Percentiles rank a stretch among this genome's conserved stretches.
Conservation (phyloP, 2,797 vertebrate genomes). For the Crypturellus tataupa region DNA sequence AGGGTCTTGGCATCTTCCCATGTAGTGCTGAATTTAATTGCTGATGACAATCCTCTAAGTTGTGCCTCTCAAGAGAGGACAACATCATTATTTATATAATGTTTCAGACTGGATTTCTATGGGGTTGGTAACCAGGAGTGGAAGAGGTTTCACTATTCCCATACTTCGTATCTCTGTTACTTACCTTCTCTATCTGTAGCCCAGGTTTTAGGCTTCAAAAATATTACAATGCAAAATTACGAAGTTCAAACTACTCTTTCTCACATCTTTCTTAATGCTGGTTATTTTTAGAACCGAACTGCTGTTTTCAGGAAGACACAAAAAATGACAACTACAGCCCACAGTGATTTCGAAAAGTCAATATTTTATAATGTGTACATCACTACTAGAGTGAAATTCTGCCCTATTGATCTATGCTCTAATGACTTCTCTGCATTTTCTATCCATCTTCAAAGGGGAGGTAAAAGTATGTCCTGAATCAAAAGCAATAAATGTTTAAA, state of each 20-base stretch:
- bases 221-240: not conserved
- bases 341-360: not conserved
- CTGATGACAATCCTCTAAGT: not conserved
- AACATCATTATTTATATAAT: not conserved
- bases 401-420: constrained; percentile 26
- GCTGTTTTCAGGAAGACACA: not conserved
- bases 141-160: not conserved
- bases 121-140: not conserved
- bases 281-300: not conserved
- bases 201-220: not conserved
- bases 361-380: not conserved
- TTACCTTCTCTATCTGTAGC: not conserved
- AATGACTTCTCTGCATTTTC: constrained; percentile 49
- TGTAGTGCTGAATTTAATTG: not conserved
- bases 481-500: constrained; percentile 38
- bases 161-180: not conserved
- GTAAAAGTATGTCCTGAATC: constrained; percentile 7
- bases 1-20: not conserved
- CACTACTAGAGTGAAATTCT: not conserved
- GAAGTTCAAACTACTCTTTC: not conserved
- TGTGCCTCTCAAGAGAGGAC: not conserved
- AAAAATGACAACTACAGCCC: not conserved
- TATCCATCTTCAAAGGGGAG: not conserved
- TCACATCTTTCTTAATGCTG: not conserved
- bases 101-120: not conserved